Base-by-base conservation (phyloP, 2,888 invertebrate genomes). In the Parnassius smintheus region DNA sequence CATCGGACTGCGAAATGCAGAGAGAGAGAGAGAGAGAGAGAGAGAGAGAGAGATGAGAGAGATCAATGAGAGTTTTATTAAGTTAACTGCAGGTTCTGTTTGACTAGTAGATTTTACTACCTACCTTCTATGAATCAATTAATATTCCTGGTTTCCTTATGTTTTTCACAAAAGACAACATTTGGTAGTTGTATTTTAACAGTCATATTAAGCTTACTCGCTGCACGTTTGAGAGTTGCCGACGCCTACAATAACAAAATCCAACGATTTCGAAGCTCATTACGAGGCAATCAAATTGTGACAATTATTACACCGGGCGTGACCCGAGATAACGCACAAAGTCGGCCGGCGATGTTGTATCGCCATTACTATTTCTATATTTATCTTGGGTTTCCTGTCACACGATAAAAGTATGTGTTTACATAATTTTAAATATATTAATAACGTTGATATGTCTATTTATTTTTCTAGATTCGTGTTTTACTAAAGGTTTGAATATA, bases 291-390 rank as follows among this genome's bases (percentile, higher is more conserved):
- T 82, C 79, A 77, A 76, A 76, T 72, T 68, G 67, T 72, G 67
- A 71, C 71, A 74, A 76, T 75, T 74, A 79, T 76, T 78, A 73
- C 70, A 73, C 68, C 68, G 72, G 65, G 70, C 64, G 63, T 76
- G 79, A 81, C 59, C 78, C 78, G 59, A 69, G 82, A 82, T 83
- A 84, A 79, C 68, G 70, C 56, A 78, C 75, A 82, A 82, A 81
- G 78, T 77, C 75, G 66, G 71, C 75, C 75, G 77, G 72, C 74
- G 62, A 61, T 35, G 49, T n/a, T 11, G 13, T 9, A 49, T 13
- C 49, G 68, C 71, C 64, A 68, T 65, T 71, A 68, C 68, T 70
- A 71, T 72, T 73, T 80, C 76, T 82, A 76, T 79, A 79, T 74
- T 80, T 81, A 82, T 81, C 79, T 71, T 62, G 65, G 70, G 74